Percentiles rank a stretch among this genome's conserved stretches.
Conservation (phyloP, 2,888 invertebrate species). For the Catocala nupta region DNA sequence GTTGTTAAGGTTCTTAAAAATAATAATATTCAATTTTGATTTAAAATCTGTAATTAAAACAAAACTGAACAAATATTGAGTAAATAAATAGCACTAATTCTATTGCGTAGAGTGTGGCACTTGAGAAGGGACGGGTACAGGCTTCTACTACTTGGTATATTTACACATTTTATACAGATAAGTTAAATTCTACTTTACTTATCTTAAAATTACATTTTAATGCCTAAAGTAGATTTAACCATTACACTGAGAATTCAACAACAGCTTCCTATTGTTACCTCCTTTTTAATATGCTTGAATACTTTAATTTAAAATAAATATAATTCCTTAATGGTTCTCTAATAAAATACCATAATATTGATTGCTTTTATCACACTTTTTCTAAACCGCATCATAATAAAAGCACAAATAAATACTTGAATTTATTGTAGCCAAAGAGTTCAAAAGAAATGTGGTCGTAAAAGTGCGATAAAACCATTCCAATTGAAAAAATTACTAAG, state of each 20-base stretch:
- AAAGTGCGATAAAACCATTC: not conserved
- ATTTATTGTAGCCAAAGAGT: not conserved
- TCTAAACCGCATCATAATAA: not conserved
- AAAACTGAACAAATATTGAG: not conserved
- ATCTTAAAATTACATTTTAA: no score
- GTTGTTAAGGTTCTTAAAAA: no score
- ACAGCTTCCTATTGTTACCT: no score
- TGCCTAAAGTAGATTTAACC: no score
- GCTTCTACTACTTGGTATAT: not conserved
- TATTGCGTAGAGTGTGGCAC: not conserved
- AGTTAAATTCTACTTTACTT: not conserved
- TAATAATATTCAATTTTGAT: no score
- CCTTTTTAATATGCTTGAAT: no score
- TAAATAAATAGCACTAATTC: not conserved
- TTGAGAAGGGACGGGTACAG: conserved; percentile 2
- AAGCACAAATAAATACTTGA: not conserved
- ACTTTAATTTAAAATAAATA: no score
- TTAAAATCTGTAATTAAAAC: not conserved
- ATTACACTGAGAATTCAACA: no score
- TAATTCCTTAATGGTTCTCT: no score
- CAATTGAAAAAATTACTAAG: conserved; percentile 16
- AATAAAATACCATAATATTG: not conserved
- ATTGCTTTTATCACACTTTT: not conserved
- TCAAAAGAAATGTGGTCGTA: not conserved
- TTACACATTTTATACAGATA: not conserved